Percentiles rank a stretch among this genome's conserved stretches.
phyloP scores from a whole-genome alignment of 2,113 vertebrate species.

The Entomyzon cyanotis region DNA sequence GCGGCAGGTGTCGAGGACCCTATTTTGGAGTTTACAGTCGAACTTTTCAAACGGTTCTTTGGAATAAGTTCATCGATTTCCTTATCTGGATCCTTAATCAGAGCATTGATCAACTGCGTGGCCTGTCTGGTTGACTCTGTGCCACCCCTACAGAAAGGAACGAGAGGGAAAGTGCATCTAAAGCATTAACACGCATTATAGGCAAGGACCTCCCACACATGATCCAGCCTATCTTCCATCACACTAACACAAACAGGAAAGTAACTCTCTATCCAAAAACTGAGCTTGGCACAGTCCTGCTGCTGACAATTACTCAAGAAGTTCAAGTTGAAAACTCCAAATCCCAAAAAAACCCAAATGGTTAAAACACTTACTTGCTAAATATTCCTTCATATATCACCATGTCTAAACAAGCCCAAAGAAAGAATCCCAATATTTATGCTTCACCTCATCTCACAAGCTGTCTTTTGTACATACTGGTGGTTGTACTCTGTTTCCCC shows the following conservation, averaged over 20 bases:
- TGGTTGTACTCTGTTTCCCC: not conserved
- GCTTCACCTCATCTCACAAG: not conserved
- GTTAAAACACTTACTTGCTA: not conserved
- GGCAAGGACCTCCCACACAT: fast-evolving
- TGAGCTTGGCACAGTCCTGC: not conserved
- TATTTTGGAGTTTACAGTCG: slow-evolving; percentile 85
- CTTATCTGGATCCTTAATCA: slow-evolving; percentile 98
- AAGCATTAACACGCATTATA: fast-evolving
- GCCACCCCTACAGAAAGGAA: slow-evolving; percentile 82
- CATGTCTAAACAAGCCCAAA: fast-evolving
- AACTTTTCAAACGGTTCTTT: slow-evolving; percentile 95
- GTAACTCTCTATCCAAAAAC: fast-evolving
- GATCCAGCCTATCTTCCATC: not conserved
- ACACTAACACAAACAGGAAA: not conserved
- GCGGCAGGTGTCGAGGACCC: slow-evolving; percentile 78
- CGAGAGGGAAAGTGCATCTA: not conserved
- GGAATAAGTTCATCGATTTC: slow-evolving; percentile 99
- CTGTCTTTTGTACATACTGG: fast-evolving
- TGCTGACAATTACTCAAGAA: not conserved
- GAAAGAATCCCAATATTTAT: fast-evolving
- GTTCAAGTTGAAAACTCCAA: not conserved
- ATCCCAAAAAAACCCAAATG: fast-evolving
- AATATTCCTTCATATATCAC: not conserved
- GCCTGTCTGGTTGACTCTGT: slow-evolving; percentile 97
- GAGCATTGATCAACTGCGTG: slow-evolving; percentile 95